phyloP scores from a whole-genome alignment of 1,140 invertebrate genomes.

The Argopecten irradians region DNA sequence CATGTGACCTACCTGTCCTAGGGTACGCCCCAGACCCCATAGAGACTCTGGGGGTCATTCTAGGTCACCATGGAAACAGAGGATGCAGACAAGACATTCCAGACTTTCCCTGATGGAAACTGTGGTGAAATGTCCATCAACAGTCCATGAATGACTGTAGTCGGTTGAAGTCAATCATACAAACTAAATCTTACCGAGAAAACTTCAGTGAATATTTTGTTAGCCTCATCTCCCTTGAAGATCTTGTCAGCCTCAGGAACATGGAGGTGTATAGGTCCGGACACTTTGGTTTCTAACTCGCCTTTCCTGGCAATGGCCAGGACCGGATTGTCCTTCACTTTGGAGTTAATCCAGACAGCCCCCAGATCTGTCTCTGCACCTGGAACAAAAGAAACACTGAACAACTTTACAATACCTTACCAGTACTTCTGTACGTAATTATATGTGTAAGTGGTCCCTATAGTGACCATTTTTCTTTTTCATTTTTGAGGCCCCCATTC shows the following conservation, averaged over 20 bases:
- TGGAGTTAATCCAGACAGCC: slow-evolving; percentile 40
- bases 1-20: no score
- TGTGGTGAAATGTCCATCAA: no score
- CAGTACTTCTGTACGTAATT: no score
- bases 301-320: slow-evolving; percentile 51
- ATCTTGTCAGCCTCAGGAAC: slow-evolving; percentile 39
- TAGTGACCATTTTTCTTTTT: no score
- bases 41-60: no score
- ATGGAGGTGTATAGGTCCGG: slow-evolving; percentile 46
- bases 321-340: slow-evolving; percentile 46
- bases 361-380: slow-evolving; percentile 52
- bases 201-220: slow-evolving; percentile 45
- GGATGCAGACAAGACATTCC: no score
- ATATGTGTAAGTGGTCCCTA: no score
- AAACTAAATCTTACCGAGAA: slow-evolving; percentile 30
- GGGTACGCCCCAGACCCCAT: no score
- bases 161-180: not conserved
- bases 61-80: no score
- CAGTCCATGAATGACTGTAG: not conserved
- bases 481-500: no score
- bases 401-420: no score
- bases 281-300: slow-evolving; percentile 47
- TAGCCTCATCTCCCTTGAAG: slow-evolving; percentile 37
- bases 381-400: slow-evolving; percentile 29
- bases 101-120: no score